Conservation (phyloP, 2,797 vertebrate species). For the Oreortyx pictus region DNA sequence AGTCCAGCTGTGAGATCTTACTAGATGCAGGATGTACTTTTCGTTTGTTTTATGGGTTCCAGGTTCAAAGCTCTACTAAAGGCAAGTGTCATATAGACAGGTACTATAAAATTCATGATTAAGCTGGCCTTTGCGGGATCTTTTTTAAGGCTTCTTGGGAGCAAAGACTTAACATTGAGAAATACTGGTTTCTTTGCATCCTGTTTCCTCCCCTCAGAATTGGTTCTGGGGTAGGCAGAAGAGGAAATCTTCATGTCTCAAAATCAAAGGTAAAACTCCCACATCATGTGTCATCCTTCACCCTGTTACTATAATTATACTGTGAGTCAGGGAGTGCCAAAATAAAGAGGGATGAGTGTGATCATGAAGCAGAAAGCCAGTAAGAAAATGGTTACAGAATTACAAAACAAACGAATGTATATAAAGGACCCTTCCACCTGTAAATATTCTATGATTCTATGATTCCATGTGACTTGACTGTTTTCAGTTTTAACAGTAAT, state of each 20-base stretch:
- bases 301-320: not conserved
- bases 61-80: not conserved
- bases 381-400: not conserved
- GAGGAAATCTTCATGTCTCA: not conserved
- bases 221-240: not conserved
- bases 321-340: not conserved
- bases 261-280: not conserved
- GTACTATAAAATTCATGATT: not conserved
- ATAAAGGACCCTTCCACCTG: too few relatives aligned
- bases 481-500: not conserved
- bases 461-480: not conserved
- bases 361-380: not conserved
- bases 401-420: not conserved
- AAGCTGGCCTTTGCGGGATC: not conserved
- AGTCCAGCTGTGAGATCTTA: not conserved
- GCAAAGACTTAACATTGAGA: not conserved
- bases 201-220: not conserved
- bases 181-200: not conserved
- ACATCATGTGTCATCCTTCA: not conserved
- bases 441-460: too few relatives aligned
- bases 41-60: not conserved
- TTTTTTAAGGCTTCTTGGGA: not conserved
- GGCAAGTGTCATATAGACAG: not conserved
- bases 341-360: not conserved
- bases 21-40: not conserved